Evolutionary conservation across 1,140 invertebrate genomes (phyloP), one percentile per base, ranked within the genome.

Genomic region (Potamilus streckersoni): DNA sequence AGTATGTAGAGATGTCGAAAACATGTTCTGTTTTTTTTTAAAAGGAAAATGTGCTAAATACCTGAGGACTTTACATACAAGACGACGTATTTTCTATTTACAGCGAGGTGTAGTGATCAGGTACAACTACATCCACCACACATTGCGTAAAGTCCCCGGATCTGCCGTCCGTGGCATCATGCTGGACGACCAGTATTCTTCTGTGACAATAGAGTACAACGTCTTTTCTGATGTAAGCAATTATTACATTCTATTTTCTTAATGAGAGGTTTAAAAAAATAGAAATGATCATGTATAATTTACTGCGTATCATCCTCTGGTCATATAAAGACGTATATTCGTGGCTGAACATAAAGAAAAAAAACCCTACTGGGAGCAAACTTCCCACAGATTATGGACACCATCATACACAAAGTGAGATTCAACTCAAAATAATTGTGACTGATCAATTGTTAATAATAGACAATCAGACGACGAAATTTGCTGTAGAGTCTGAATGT

Each of bases 141-240:
- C 57, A 1, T 19, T 78, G 19, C 68, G 81, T 11, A 65, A 77
- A 8, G 73, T 76, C 15, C 81, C 81, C 27, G 81, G 81, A 11
- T 71, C 79, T 15, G 67, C 77, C 27, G 79, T 77, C 16, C 67
- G 81, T 13, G 81, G 81, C 27, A 76, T 83, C 31, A 83, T 83
- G 81, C 66, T 83, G 31, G 81, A 83, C 67, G 81, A 83, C 56
- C 74, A 81, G 55, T 78, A 73, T 27, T 81, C 81, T 55, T 69
- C 74, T 49, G 77, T 72, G 15, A 77, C 62, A 1, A 81, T 83
- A 23, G 73, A 71, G 23, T 72, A 79, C 73, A 83, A 83, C 61
- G 79, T 83, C 56, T 83, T 83, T 59, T 79, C 73, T 56, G 63
- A 83, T 59, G 79, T 83, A 72, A 65, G 74, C 59, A 62, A 11